Conservation (phyloP, 1,140 invertebrate genomes). For the Meloidogyne exigua region DNA sequence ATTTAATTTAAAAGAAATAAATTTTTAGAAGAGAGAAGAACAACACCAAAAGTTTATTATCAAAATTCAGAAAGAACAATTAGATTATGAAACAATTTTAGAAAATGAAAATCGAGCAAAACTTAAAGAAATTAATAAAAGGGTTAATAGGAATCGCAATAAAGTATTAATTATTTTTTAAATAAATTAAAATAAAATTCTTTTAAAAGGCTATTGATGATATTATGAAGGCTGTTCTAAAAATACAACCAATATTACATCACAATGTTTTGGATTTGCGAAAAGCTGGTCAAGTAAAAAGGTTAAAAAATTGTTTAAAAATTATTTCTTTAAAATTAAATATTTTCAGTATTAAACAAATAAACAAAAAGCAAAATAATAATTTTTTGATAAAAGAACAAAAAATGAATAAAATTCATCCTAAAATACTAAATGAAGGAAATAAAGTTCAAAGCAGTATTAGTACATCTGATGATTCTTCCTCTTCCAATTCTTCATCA, state of each 20-base stretch:
- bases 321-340: not conserved
- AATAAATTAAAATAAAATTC: not conserved
- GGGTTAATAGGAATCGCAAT: not conserved
- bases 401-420: not conserved
- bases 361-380: not conserved
- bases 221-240: not conserved
- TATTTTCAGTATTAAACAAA: not conserved
- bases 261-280: not conserved
- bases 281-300: not conserved
- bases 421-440: not conserved
- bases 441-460: not conserved
- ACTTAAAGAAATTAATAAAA: not conserved
- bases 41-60: not conserved
- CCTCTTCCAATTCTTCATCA: not conserved
- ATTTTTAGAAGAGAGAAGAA: not conserved
- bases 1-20: too few species aligned
- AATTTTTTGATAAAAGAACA: not conserved
- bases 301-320: not conserved
- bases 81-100: not conserved
- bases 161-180: not conserved
- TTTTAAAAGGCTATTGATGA: not conserved
- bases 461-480: not conserved
- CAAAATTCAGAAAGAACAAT: not conserved
- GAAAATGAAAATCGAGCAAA: not conserved
- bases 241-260: not conserved